These are phyloP conservation scores for Pangasius macronema DNA, from an alignment of 2,797 vertebrate genomes.

Conservation along the genomic window DNA sequence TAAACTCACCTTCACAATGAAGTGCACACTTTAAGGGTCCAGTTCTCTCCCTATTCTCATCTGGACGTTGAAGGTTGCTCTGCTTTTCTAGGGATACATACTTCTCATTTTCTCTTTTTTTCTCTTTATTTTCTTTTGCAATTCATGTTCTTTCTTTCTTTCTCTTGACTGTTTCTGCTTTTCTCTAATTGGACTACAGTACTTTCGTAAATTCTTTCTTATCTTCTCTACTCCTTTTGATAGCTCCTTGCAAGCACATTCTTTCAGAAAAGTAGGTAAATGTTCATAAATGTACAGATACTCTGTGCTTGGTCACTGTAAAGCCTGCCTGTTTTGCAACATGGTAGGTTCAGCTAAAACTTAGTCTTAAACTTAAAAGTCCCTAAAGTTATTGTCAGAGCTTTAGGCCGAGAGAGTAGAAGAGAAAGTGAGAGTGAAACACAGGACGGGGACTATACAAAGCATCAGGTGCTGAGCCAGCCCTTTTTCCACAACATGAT, in stretches of 20 bases:
- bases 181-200: neutral
- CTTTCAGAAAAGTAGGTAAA: neutral
- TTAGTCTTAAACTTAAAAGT: too few relatives aligned
- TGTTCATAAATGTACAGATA: neutral
- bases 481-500: constrained; percentile 28
- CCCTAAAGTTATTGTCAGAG: neutral
- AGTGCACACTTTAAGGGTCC: neutral
- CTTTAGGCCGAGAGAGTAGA: neutral
- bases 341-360: neutral
- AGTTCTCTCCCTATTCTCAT: neutral
- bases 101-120: neutral
- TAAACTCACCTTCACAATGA: neutral
- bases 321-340: neutral
- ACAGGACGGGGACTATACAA: neutral
- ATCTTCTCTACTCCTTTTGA: neutral
- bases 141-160: neutral
- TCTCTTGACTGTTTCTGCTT: neutral
- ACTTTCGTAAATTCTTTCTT: neutral
- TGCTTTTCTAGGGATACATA: neutral
- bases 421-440: neutral
- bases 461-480: constrained; percentile 46
- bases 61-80: neutral
- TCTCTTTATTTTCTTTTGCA: neutral
- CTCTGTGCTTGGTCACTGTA: neutral
- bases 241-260: neutral